Base-by-base conservation (phyloP, 2,888 invertebrate species). In the Lydus trimaculatus region DNA sequence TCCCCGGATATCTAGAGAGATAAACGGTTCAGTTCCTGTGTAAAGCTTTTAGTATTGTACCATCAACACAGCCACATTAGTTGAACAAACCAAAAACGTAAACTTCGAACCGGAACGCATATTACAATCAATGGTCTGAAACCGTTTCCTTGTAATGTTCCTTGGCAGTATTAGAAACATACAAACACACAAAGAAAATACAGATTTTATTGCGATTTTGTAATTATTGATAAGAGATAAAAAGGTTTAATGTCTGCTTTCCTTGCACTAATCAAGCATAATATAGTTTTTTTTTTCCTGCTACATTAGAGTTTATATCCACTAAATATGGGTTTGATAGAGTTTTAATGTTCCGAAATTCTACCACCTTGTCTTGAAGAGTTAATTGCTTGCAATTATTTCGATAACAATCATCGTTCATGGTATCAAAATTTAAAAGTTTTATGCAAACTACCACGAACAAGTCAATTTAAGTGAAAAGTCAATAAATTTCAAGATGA, bases 1-100 rank as follows among this genome's bases (percentile, higher is more conserved):
- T 63, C 73, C 73, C 77, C 72, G 77, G 77, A 77, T 75, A 71
- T 70, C 71, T 61, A 69, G 70, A 69, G 73, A 75, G 75, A 76
- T 73, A 76, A 77, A 76, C 75, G 76, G 68, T 68, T 62, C 58
- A 69, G 67, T 73, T 77, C 77, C 77, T 71, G 73, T 73, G 65
- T 69, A 64, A 70, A 72, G 74, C 73, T 75, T 73, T 74, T 74
- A 74, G 68, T 59, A 63, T 64, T 67, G 43, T 23, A 25, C 56
- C 56, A 56, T 56, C 25, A 56, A 56, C 56, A 56, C 13, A 6
- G 25, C 23, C 67, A 72, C 74, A 73, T 73, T 74, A 73, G 61
- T 63, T 63, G 66, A 56, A 25, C 25, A 69, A 70, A 70, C 70
- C 69, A 71, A 63, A 66, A 67, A 72, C 70, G 74, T 71, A 69